Evolutionary conservation across 1,140 invertebrate genomes (phyloP).

Genomic region (Pemphigus obesinymphae): DNA sequence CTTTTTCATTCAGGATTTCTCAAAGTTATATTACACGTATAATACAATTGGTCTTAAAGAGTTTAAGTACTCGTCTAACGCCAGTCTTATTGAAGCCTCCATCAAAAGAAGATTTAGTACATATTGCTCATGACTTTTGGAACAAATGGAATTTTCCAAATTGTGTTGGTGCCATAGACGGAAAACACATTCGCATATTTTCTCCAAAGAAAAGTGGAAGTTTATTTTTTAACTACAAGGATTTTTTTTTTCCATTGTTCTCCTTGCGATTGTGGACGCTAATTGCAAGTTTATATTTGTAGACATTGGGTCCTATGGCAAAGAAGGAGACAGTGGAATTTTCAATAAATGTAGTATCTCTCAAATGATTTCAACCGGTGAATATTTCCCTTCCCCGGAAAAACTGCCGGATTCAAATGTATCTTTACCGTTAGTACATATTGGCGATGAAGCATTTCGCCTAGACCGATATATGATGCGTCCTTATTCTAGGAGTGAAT

Average conservation of each 20-base stretch:
- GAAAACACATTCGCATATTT: too few species aligned
- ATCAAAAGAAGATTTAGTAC: slow-evolving; percentile 15
- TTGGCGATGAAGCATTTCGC: background rate
- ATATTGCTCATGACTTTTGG: slow-evolving; percentile 15
- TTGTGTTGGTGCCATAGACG: slow-evolving; percentile 26
- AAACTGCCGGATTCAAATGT: slow-evolving; percentile 5
- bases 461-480: slow-evolving; percentile 12
- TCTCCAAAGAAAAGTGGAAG: too few species aligned
- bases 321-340: too few species aligned
- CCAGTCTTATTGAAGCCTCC: too few species aligned
- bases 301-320: too few species aligned
- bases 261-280: too few species aligned
- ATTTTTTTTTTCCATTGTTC: slow-evolving; percentile 18
- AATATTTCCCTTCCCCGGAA: slow-evolving; percentile 6
- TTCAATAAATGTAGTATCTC: slow-evolving; percentile 10
- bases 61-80: slow-evolving; percentile 12
- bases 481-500: slow-evolving; percentile 8
- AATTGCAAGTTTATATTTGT: too few species aligned
- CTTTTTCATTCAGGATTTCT: too few species aligned
- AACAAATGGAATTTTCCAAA: slow-evolving; percentile 15
- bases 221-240: too few species aligned
- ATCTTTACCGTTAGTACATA: background rate
- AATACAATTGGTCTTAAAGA: slow-evolving; percentile 20
- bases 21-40: background rate
- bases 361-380: background rate